phyloP scores from a whole-genome alignment of 30 jellyfish, hydroid and myxozoan species.

The Rhopilema esculentum region DNA sequence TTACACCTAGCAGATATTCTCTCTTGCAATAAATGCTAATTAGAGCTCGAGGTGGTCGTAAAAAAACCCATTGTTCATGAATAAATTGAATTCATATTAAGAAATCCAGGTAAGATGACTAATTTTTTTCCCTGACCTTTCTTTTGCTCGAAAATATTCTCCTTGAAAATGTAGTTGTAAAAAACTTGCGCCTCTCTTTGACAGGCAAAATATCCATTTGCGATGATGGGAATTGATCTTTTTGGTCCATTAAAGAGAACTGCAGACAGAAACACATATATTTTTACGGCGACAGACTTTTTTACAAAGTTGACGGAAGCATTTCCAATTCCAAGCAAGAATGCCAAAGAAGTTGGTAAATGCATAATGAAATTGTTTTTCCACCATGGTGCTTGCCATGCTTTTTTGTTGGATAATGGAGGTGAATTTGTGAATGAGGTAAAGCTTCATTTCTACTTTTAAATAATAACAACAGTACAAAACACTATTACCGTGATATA shows the following conservation, averaged over 20 bases:
- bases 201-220: slow-evolving; percentile 17
- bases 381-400: neutral
- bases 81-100: too few relatives aligned
- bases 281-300: slow-evolving; percentile 9
- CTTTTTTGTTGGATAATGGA: neutral
- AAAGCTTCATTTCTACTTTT: too few relatives aligned
- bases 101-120: neutral
- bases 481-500: too few relatives aligned
- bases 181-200: neutral
- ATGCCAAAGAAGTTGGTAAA: neutral
- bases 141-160: too few relatives aligned
- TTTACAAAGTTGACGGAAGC: slow-evolving; percentile 17
- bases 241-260: neutral
- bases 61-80: neutral
- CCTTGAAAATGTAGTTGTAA: neutral
- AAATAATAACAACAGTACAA: too few relatives aligned
- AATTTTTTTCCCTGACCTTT: neutral
- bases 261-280: neutral
- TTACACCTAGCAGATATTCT: neutral
- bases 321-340: slow-evolving; percentile 1
- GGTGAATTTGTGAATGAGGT: neutral
- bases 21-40: neutral
- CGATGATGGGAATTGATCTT: slow-evolving; percentile 7
- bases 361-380: neutral
- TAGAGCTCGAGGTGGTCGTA: neutral